Base-by-base conservation (phyloP, 2,113 vertebrate species). In the Sigmodon hispidus region DNA sequence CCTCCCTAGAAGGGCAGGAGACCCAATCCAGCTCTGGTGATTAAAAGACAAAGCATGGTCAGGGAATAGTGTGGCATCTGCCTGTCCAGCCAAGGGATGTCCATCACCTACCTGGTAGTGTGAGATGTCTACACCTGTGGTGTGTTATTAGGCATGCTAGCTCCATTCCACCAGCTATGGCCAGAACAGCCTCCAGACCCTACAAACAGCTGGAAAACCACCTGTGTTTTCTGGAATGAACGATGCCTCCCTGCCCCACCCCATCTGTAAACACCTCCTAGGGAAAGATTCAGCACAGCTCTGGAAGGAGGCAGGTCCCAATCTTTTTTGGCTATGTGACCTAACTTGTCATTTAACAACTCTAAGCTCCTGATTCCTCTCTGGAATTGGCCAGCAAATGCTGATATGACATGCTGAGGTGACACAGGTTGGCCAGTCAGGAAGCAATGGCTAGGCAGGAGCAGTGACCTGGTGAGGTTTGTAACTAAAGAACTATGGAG, bases 31-130 rank as follows among this genome's bases (percentile, higher is more conserved):
- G 55, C 86, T 88, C 43, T 21, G 34, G n/a, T 36, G 26, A 31
- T 94, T 72, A 89, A 96, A 92, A 97, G 76, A 90, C 88, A 77
- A 86, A 86, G 8, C 34, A 73, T 6, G 40, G 43, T 5, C 57
- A 86, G 52, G 73, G 86, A 57, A 57, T 7, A 2, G 55, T 1
- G 0, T 21, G 57, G 10, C 0, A 13, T n/a, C 86, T 72, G 75
- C 48, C 88, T 17, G 12, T 63, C 72, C 16, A 77, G 13, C 73
- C 29, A 1, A 7, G 63, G 61, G 70, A 73, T 21, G 26, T 36
- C 83, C 73, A 24, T 93, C 59, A 80, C 48, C 92, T 67, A 87
- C 63, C 91, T 65, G 84, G 26, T 31, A 22, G 36, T 87, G 9
- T 5, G 26, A 70, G 91, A 90, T 55, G 55, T 34, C 36, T 0